Evolutionary conservation across 2,888 invertebrate species (phyloP), one percentile per base, ranked within the genome.

Genomic region (Rhabditophanes sp.): DNA sequence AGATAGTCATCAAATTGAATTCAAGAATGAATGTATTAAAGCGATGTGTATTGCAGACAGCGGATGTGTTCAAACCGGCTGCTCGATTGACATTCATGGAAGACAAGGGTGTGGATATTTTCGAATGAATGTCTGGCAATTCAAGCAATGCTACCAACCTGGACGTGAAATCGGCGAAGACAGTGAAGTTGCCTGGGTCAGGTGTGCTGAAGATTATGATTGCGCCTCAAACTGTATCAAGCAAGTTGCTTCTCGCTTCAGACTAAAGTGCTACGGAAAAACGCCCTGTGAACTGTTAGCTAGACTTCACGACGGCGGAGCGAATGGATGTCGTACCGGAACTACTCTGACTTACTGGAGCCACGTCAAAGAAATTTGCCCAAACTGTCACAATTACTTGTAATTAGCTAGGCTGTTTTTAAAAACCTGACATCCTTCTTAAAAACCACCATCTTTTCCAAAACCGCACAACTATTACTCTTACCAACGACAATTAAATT

Each of bases 131-230:
- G 58, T 61, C 22, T 55, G 56, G 40, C 60, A 60, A 33, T 59
- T 53, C 37, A 50, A 54, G 53, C 60, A 60, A 46, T 60, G 60
- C 42, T 60, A 56, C 30, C 55, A 58, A 34, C 60, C 60, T 16
- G 60, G 60, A 2, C 49, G 53, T 15, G 42, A 44, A 23, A 53
- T 56, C 28, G 56, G 53, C 18, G 59, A 60, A 20, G 50, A 50
- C 8, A 53, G 54, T 25, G 50, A 56, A 35, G 41, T 44, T 6
- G 57, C 60, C 9, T 60, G 60, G 60, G 51, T 61, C 31, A 48
- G 51, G 21, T 60, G 60, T 35, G 50, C 60, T 6, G 54, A 61
- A 31, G 48, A 56, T 37, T 60, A 55, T 37, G 51, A 60, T 24
- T 60, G 60, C 28, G 53, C 57, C 5, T 47, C 55, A 7, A 43